phyloP scores from a whole-genome alignment of 1,140 invertebrate species.

The Pararge aegeria region DNA sequence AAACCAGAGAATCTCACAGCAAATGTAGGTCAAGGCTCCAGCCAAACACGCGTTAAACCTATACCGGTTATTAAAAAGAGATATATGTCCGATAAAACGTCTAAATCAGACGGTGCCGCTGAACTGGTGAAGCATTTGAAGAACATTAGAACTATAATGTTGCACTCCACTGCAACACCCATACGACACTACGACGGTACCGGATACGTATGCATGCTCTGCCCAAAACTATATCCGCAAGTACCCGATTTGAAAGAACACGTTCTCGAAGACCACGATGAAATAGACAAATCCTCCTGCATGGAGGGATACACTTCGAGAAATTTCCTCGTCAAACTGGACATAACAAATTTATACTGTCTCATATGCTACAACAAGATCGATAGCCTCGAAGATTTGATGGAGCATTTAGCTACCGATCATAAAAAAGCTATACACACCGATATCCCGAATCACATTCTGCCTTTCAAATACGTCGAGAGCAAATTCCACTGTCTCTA shows the following conservation, averaged over 20 bases:
- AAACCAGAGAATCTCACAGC: not conserved
- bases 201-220: conserved; percentile 45
- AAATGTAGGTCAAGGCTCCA: not conserved
- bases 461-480: conserved; percentile 44
- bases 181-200: conserved; percentile 31
- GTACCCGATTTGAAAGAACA: conserved; percentile 41
- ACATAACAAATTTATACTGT: conserved; percentile 39
- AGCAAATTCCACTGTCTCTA: conserved; percentile 22
- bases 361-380: conserved; percentile 23
- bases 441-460: conserved; percentile 33
- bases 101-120: not conserved
- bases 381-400: conserved; percentile 14
- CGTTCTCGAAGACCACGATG: conserved; percentile 30
- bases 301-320: conserved; percentile 10
- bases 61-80: not conserved
- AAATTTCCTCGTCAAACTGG: conserved; percentile 34
- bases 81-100: conserved; percentile 3
- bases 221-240: conserved; percentile 27
- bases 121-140: conserved; percentile 38
- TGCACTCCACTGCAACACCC: conserved; percentile 48
- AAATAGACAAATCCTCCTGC: conserved; percentile 8
- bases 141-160: conserved; percentile 39
- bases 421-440: conserved; percentile 31
- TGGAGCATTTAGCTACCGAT: conserved; percentile 28
- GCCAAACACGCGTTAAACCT: not conserved